These are phyloP conservation scores for Lordiphosa andalusiaca DNA, from an alignment of 2,888 invertebrate genomes.

Conservation along the genomic window DNA sequence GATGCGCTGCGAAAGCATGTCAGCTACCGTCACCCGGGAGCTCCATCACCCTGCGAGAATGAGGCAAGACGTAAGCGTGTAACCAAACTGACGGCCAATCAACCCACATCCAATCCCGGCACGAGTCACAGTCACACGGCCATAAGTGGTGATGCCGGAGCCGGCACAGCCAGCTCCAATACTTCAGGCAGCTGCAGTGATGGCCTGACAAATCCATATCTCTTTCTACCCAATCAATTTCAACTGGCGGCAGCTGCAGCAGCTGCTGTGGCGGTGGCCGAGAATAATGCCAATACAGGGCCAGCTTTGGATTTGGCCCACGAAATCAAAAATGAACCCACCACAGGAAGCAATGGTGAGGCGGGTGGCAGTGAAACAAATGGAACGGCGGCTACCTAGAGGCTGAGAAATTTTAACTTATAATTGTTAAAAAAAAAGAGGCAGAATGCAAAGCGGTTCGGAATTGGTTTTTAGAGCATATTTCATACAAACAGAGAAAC, in stretches of 20 bases:
- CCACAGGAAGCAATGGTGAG: slow-evolving; percentile 54
- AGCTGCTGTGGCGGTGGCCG: slow-evolving; percentile 61
- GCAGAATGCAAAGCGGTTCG: slow-evolving; percentile 6
- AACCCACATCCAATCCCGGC: slow-evolving; percentile 37
- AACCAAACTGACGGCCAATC: slow-evolving; percentile 63
- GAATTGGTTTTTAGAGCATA: background rate
- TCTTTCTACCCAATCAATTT: slow-evolving; percentile 79
- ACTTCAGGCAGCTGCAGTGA: slow-evolving; percentile 19
- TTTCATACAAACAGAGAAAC: no score
- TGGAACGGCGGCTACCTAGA: slow-evolving; percentile 30
- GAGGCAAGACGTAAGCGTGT: slow-evolving; percentile 80
- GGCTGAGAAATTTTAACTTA: slow-evolving; percentile 18
- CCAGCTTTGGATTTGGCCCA: slow-evolving; percentile 47
- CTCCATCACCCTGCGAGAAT: slow-evolving; percentile 80
- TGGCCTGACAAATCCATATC: slow-evolving; percentile 63
- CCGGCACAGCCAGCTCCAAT: slow-evolving; percentile 21
- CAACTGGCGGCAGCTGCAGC: slow-evolving; percentile 74
- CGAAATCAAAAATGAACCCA: slow-evolving; percentile 48
- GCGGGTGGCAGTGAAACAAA: slow-evolving; percentile 35
- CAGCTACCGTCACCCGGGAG: slow-evolving; percentile 89
- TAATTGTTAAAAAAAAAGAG: slow-evolving; percentile 18
- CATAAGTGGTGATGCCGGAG: slow-evolving; percentile 49
- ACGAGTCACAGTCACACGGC: slow-evolving; percentile 38
- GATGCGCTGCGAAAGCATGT: slow-evolving; percentile 94
- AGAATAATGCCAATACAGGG: slow-evolving; percentile 40